Percentiles rank a stretch among this genome's conserved stretches.
Conservation (phyloP, 2,888 invertebrate genomes). For the Sarcophaga carnaria region DNA sequence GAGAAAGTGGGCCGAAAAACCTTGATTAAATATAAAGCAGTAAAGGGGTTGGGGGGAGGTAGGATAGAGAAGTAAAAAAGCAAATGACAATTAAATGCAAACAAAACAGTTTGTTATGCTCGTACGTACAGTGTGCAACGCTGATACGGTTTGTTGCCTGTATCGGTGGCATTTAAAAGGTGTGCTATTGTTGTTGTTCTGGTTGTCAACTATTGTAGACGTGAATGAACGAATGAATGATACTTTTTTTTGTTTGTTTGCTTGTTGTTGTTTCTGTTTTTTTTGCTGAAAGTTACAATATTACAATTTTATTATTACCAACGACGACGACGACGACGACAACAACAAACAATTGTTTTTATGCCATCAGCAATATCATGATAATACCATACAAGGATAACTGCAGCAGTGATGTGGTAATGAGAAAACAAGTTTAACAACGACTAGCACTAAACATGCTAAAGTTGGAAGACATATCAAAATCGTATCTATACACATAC, state of each 20-base stretch:
- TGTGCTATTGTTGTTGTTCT: neutral
- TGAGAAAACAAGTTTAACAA: neutral
- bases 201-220: neutral
- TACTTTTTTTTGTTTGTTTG: neutral
- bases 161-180: neutral
- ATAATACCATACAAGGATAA: neutral
- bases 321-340: neutral
- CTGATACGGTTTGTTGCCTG: neutral
- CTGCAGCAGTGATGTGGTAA: neutral
- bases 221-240: neutral
- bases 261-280: neutral
- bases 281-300: neutral
- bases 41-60: neutral
- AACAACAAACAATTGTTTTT: neutral
- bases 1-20: neutral
- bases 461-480: too few relatives aligned
- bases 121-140: neutral
- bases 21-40: conserved; percentile 39
- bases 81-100: neutral
- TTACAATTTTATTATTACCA: neutral
- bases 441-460: too few relatives aligned
- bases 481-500: too few relatives aligned
- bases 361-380: neutral
- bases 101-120: neutral
- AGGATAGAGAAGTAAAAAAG: neutral